phyloP scores from a whole-genome alignment of 1,140 invertebrate species.

The Steinernema feltiae region DNA sequence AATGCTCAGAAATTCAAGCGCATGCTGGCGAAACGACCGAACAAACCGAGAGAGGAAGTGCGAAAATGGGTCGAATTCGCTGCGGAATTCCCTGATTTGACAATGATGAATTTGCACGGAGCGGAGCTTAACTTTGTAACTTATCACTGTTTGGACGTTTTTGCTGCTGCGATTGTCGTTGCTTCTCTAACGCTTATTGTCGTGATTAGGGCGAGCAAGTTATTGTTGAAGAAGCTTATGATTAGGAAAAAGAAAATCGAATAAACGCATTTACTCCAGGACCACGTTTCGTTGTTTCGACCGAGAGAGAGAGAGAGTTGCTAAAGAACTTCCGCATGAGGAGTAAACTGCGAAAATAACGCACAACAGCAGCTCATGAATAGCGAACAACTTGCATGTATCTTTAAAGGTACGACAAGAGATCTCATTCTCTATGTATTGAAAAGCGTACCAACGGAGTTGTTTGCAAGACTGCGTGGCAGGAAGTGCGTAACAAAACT shows the following conservation, averaged over 20 bases:
- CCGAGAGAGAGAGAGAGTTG: too few species aligned
- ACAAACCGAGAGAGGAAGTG: not conserved
- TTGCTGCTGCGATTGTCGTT: not conserved
- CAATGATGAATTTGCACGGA: not conserved
- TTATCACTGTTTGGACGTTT: not conserved
- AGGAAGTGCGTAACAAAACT: too few species aligned
- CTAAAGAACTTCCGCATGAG: too few species aligned
- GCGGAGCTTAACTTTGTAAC: not conserved
- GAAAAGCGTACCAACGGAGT: too few species aligned
- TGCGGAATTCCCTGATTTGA: constrained; percentile 8
- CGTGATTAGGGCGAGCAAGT: not conserved
- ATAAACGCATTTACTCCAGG: not conserved
- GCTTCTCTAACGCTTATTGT: not conserved
- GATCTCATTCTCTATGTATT: too few species aligned
- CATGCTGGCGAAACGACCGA: constrained; percentile 2
- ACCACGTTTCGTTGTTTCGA: not conserved
- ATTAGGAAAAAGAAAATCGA: not conserved
- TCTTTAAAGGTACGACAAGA: too few species aligned
- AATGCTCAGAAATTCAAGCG: not conserved
- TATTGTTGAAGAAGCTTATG: not conserved
- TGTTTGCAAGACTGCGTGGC: too few species aligned
- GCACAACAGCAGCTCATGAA: too few species aligned
- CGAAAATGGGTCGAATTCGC: constrained; percentile 6
- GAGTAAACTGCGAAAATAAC: too few species aligned
- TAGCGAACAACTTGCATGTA: too few species aligned